Base-by-base conservation (phyloP, 2,797 vertebrate genomes). In the Xiphophorus birchmanni region DNA sequence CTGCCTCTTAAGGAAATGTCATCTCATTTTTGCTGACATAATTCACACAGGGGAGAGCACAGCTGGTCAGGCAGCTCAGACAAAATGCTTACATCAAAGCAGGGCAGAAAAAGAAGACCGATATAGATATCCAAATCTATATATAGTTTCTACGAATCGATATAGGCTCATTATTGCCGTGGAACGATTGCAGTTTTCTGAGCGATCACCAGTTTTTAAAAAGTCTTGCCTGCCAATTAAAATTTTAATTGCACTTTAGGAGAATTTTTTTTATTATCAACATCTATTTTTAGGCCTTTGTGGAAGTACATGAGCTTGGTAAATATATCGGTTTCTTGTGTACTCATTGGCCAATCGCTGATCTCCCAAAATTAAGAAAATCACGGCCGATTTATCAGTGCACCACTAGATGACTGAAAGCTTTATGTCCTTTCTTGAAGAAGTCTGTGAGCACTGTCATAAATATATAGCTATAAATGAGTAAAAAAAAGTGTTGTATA, bases 1-100 rank as follows among this genome's bases (percentile, higher is more conserved):
- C 82, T 52, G 67, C 76, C 74, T 81, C 69, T 42, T 50, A 76
- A 84, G 50, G 17, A 82, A 87, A 85, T 42, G 56, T 79, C 75
- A 82, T 78, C 77, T 81, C 76, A 85, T 84, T 88, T 85, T 79
- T 75, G 54, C 76, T 75, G 74, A 71, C 78, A 42, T 50, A 75
- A 77, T 73, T 80, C 75, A 54, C 37, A 26, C 13, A 21, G 37
- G 63, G 17, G 63, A 67, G 35, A 67, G 63, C 35, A 37, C 4
- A 67, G 35, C 63, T 67, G 63, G 23, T 40, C 63, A 18, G 17
- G 21, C 15, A 35, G 17, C 63, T 67, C 17, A 3, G 17, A 67
- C 7, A 67, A 67, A 67, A 67, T 11, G 35, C 32, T 37, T 21
- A 18, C 32, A 21, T 9, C 18, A 67, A 67, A 58, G 56, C 60